Percentiles rank a stretch among this genome's conserved stretches.
Evolutionary conservation across 2,113 vertebrate species (phyloP).

Genomic region (Solea senegalensis): DNA sequence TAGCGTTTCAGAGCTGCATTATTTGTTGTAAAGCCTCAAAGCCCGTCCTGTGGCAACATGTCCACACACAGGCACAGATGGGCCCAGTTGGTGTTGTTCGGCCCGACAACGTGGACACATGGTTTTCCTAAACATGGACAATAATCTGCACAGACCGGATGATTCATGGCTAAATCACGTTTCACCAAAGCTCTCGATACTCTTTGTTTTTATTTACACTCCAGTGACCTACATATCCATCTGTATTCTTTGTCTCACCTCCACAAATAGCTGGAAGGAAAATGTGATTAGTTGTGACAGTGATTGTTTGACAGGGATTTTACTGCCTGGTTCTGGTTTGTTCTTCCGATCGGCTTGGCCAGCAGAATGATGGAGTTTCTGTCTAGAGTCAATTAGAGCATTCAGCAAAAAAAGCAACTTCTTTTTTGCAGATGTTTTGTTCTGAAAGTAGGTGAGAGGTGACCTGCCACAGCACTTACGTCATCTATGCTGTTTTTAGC

Average conservation of each 20-base stretch:
- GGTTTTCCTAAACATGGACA: too few species aligned
- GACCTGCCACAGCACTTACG: conserved; percentile 8
- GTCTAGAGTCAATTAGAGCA: conserved; percentile 16
- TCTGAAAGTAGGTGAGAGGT: conserved; percentile 57
- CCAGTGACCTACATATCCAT: conserved; percentile 32
- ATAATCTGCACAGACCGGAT: too few species aligned
- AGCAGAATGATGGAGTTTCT: neutral
- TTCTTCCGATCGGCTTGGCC: neutral
- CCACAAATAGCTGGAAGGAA: neutral
- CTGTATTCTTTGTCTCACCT: neutral
- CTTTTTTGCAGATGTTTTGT: conserved; percentile 8
- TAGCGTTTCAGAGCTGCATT: too few species aligned
- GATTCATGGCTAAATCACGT: too few species aligned
- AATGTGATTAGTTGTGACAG: neutral
- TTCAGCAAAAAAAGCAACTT: conserved; percentile 1
- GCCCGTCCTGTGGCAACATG: too few species aligned
- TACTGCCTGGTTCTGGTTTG: neutral
- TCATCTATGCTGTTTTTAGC: conserved; percentile 15
- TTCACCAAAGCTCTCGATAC: too few species aligned
- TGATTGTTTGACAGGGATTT: neutral
- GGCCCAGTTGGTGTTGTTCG: too few species aligned
- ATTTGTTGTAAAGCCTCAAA: too few species aligned
- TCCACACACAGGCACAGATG: too few species aligned
- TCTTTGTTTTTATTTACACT: too few species aligned
- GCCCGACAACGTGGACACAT: too few species aligned